Conservation (phyloP, 2,797 vertebrate species). For the Austrolebias charrua region DNA sequence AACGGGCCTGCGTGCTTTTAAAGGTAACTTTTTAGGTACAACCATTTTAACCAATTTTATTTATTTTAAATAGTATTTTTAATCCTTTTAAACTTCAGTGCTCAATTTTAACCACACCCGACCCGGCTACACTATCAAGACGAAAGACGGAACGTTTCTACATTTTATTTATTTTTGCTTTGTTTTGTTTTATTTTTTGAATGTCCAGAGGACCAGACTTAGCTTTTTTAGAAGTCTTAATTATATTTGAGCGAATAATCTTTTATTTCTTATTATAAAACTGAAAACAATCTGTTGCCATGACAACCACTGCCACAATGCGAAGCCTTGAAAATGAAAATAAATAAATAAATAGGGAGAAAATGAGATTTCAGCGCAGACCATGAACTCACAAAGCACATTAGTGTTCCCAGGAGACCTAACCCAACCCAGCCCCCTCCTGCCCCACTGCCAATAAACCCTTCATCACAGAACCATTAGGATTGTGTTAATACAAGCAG, state of each 20-base stretch:
- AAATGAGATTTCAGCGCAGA: conserved; percentile 64
- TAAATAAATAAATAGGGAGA: conserved; percentile 18
- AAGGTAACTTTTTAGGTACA: no score
- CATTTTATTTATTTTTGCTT: no score
- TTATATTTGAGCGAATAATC: conserved; percentile 51
- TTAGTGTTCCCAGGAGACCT: conserved; percentile 63
- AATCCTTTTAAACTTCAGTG: no score
- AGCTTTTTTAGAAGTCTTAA: conserved; percentile 14
- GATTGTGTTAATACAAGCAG: conserved; percentile 78
- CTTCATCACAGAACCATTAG: conserved; percentile 80
- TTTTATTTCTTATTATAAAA: conserved; percentile 36
- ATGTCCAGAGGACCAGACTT: no score
- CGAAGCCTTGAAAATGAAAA: conserved; percentile 39
- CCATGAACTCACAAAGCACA: conserved; percentile 66
- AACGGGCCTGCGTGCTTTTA: no score
- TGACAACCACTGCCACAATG: conserved; percentile 72
- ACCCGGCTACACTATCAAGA: no score
- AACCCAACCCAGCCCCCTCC: conserved; percentile 59
- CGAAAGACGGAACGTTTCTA: no score
- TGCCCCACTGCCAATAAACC: conserved; percentile 70
- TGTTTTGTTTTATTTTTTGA: no score
- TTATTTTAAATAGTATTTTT: no score
- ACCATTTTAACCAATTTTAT: no score
- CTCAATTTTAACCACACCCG: no score
- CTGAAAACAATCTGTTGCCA: conserved; percentile 69